phyloP scores from a whole-genome alignment of 1,140 invertebrate genomes.

The Leptopilina clavipes region DNA sequence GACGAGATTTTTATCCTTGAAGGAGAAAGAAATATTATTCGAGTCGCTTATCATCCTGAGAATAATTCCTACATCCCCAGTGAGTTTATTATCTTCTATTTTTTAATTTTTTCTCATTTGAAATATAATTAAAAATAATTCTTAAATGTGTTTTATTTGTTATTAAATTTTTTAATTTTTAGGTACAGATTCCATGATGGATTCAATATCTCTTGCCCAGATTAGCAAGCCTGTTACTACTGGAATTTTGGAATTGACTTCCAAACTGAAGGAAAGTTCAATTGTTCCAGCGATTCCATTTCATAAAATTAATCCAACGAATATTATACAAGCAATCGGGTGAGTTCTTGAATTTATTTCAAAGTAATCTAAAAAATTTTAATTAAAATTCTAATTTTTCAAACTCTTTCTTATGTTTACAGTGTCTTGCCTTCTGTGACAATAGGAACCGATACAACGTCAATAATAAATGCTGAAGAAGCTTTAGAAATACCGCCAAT shows the following conservation, averaged over 20 bases:
- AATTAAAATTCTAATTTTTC: background rate
- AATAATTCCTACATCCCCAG: slow-evolving; percentile 61
- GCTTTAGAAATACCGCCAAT: slow-evolving; percentile 73
- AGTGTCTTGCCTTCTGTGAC: slow-evolving; percentile 62
- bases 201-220: slow-evolving; percentile 65
- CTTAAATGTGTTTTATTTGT: background rate
- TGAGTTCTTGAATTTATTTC: slow-evolving; percentile 47
- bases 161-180: slow-evolving; percentile 41
- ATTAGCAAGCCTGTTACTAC: slow-evolving; percentile 68
- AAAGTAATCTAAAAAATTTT: too few relatives aligned
- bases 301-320: slow-evolving; percentile 67
- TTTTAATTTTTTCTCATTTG: background rate
- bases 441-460: slow-evolving; percentile 66
- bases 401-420: slow-evolving; percentile 40
- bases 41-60: slow-evolving; percentile 79
- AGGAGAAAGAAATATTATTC: slow-evolving; percentile 80
- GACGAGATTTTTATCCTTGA: slow-evolving; percentile 89
- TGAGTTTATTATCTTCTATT: slow-evolving; percentile 46
- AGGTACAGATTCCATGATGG: slow-evolving; percentile 51
- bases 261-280: slow-evolving; percentile 69
- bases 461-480: slow-evolving; percentile 75
- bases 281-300: slow-evolving; percentile 70
- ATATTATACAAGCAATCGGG: slow-evolving; percentile 68
- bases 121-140: background rate
- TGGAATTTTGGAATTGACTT: slow-evolving; percentile 67